Conservation (phyloP, 2,113 vertebrate species). For the Piaya cayana region DNA sequence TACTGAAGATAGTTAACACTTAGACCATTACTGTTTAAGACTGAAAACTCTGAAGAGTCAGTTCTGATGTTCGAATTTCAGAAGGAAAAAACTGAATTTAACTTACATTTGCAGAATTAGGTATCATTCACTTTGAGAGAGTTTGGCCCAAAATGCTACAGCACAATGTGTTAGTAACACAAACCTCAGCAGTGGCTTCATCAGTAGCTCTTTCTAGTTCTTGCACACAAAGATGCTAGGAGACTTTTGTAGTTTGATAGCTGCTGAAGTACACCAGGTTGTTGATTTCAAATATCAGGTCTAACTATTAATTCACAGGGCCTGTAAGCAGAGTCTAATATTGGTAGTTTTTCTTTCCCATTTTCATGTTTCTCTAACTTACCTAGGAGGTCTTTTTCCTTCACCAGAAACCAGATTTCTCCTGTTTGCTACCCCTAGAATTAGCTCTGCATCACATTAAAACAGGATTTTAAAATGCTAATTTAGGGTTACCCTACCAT, state of each 20-base stretch:
- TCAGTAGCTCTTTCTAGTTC: background rate
- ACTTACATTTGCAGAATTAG: background rate
- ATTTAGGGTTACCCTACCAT: background rate
- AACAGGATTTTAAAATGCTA: background rate
- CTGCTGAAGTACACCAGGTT: background rate
- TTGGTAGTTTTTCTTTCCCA: background rate
- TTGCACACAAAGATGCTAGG: background rate
- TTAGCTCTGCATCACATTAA: background rate
- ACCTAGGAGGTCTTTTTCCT: background rate
- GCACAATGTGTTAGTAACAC: background rate
- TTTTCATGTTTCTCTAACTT: background rate
- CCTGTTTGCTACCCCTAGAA: background rate
- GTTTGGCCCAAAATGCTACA: background rate
- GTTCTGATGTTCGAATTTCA: background rate
- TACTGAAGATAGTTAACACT: background rate
- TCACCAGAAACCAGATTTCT: background rate
- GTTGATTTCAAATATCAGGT: background rate
- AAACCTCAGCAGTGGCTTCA: background rate
- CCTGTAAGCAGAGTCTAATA: background rate
- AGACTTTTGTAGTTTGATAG: rapidly evolving
- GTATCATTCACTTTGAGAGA: background rate
- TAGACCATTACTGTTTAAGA: background rate
- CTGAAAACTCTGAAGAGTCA: background rate
- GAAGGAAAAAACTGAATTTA: background rate
- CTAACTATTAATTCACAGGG: background rate